These are phyloP conservation scores for Neogobius melanostomus DNA, from an alignment of 2,113 vertebrate species.

Conservation along the genomic window DNA sequence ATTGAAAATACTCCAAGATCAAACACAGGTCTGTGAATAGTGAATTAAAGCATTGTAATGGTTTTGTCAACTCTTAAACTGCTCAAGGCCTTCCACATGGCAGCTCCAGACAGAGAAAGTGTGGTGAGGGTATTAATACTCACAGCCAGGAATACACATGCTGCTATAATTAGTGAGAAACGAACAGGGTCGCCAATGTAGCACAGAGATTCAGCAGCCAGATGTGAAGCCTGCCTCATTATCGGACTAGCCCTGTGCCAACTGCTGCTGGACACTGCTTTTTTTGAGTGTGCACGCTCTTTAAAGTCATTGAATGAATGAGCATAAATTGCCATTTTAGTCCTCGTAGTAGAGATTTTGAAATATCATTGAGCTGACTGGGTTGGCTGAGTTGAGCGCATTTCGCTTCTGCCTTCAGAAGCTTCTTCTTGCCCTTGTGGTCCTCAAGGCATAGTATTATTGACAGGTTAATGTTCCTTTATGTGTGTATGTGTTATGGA, in stretches of 20 bases:
- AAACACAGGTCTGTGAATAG: neutral
- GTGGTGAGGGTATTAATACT: conserved; percentile 79
- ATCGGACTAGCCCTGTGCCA: conserved; percentile 15
- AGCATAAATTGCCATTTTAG: neutral
- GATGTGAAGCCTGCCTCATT: conserved; percentile 22
- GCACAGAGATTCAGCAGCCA: conserved; percentile 65
- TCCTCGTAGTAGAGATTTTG: no score
- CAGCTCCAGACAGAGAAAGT: conserved; percentile 69
- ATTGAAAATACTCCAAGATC: neutral
- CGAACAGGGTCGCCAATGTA: conserved; percentile 78
- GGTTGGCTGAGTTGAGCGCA: no score
- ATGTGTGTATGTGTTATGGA: no score
- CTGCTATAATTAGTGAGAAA: conserved; percentile 79
- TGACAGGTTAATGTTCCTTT: no score
- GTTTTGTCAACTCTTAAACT: neutral
- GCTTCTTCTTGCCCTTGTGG: no score
- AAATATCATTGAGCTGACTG: no score
- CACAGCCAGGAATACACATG: conserved; percentile 71
- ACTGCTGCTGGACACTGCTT: conserved; percentile 34
- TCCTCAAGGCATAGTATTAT: no score
- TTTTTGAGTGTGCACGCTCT: conserved; percentile 1
- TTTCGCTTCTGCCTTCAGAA: no score
- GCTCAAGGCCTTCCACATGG: conserved; percentile 53
- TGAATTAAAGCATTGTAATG: neutral
- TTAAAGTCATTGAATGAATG: neutral